Conservation (phyloP, 2,113 vertebrate genomes). For the Nerophis ophidion region DNA sequence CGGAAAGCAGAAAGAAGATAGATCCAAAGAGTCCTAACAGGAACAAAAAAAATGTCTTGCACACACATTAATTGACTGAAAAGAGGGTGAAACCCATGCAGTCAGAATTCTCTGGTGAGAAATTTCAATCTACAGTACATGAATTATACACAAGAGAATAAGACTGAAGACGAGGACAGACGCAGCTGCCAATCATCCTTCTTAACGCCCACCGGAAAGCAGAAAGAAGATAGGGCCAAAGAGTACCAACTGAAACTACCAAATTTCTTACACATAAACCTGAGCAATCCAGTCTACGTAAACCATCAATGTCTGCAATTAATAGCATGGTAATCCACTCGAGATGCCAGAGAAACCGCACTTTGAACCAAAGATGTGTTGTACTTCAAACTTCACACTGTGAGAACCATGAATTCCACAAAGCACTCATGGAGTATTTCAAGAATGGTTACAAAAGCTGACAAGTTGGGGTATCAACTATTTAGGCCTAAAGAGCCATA, state of each 20-base stretch:
- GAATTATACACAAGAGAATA: neutral
- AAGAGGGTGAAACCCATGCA: slow-evolving; percentile 1
- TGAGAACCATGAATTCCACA: neutral
- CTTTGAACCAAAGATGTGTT: neutral
- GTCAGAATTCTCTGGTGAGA: neutral
- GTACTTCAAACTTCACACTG: too few relatives aligned
- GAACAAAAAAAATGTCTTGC: too few relatives aligned
- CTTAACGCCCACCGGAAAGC: too few relatives aligned
- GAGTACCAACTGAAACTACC: too few relatives aligned
- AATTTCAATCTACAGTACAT: too few relatives aligned
- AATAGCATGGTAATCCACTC: neutral
- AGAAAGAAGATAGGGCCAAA: too few relatives aligned
- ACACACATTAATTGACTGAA: neutral
- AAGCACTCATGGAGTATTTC: neutral
- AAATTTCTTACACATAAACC: too few relatives aligned
- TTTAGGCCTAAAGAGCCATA: neutral
- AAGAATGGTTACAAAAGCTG: neutral
- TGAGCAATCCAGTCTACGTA: neutral
- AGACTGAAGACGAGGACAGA: too few relatives aligned
- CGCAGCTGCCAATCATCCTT: too few relatives aligned
- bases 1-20: too few relatives aligned
- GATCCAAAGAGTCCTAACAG: too few relatives aligned
- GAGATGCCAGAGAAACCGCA: neutral
- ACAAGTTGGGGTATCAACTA: neutral
- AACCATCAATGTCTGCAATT: neutral